A percentile compares a stretch with the other conserved stretches of the same genome.
Conservation (phyloP, 2,888 invertebrate genomes). For the Monopis laevigella region DNA sequence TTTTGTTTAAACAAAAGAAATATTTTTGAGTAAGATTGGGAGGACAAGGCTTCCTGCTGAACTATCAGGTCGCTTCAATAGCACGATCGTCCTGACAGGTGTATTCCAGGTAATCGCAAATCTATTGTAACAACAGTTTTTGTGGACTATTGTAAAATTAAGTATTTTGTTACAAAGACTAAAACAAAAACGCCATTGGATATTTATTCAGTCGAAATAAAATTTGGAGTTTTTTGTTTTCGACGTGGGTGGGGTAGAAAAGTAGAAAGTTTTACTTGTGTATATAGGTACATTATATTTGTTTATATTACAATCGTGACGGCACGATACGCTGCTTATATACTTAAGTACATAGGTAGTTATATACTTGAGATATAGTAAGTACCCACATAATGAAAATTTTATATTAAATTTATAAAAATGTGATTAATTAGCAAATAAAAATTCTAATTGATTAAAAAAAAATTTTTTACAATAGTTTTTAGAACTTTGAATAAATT, state of each 20-base stretch:
- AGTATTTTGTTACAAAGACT: constrained; percentile 34
- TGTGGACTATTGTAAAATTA: constrained; percentile 22
- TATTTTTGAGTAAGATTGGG: constrained; percentile 26
- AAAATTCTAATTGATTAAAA: too few species aligned
- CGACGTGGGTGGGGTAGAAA: constrained; percentile 9
- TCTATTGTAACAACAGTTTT: constrained; percentile 26
- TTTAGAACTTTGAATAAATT: too few species aligned
- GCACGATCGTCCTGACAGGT: constrained; percentile 37
- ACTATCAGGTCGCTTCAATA: constrained; percentile 32
- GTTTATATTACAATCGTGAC: not conserved
- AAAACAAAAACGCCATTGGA: constrained; percentile 41
- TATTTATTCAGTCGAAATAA: not conserved
- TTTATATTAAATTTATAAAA: too few species aligned
- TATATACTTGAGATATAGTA: too few species aligned
- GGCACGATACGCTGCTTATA: constrained; percentile 1
- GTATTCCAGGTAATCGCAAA: constrained; percentile 28
- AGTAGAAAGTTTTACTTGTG: constrained; percentile 5
- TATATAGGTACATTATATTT: not conserved
- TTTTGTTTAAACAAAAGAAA: constrained; percentile 25
- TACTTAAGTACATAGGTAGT: not conserved
- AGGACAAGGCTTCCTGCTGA: constrained; percentile 24
- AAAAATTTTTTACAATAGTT: too few species aligned
- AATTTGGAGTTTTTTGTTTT: constrained; percentile 1
- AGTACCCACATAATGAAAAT: too few species aligned
- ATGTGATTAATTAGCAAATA: too few species aligned